A percentile compares a stretch with the other conserved stretches of the same genome.
phyloP scores from a whole-genome alignment of 2,113 vertebrate genomes.

The Oenanthe melanoleuca region DNA sequence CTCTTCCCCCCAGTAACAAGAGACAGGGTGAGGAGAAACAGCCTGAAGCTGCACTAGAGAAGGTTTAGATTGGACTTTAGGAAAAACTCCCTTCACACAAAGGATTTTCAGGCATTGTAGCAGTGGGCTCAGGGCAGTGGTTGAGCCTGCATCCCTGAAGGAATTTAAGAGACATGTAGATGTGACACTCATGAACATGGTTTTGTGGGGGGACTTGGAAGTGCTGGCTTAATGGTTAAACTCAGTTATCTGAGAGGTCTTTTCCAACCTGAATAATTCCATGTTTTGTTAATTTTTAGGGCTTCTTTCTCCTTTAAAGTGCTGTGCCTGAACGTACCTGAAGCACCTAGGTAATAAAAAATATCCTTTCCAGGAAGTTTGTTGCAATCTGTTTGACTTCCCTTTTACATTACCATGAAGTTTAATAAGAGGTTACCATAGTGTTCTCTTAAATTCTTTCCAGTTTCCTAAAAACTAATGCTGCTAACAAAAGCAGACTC shows the following conservation, averaged over 20 bases:
- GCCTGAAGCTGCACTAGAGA: too few relatives aligned
- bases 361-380: not conserved
- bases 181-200: not conserved
- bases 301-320: not conserved
- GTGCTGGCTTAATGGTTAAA: not conserved
- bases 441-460: not conserved
- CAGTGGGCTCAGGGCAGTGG: not conserved
- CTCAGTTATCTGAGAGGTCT: not conserved
- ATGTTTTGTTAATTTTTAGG: not conserved
- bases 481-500: conserved; percentile 6
- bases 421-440: not conserved
- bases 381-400: not conserved
- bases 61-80: not conserved
- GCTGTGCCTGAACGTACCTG: not conserved
- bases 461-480: not conserved
- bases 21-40: too few relatives aligned
- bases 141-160: not conserved
- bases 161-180: not conserved
- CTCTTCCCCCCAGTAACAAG: too few relatives aligned
- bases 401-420: not conserved
- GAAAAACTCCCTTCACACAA: not conserved
- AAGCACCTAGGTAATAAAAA: not conserved
- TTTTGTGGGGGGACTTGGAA: not conserved
- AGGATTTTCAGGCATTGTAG: not conserved
- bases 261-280: not conserved